phyloP scores from a whole-genome alignment of 1,140 invertebrate species.

The Drosophila lacteicornis region DNA sequence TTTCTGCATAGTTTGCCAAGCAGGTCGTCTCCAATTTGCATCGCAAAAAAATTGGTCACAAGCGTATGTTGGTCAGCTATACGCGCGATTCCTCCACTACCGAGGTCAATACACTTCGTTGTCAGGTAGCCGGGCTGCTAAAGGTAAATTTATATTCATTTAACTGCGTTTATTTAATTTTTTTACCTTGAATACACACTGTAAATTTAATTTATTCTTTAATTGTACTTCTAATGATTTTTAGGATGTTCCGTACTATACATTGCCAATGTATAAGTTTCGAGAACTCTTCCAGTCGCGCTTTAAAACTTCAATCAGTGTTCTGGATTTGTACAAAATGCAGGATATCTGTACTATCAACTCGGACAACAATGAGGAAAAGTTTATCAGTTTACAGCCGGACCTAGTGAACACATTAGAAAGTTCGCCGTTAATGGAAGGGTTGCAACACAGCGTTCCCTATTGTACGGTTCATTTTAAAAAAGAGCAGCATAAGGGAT shows the following conservation, averaged over 20 bases:
- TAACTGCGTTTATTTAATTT: neutral
- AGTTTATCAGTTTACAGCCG: slow-evolving; percentile 89
- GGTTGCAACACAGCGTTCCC: slow-evolving; percentile 86
- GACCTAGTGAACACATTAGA: slow-evolving; percentile 85
- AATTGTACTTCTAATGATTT: neutral
- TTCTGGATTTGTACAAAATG: slow-evolving; percentile 93
- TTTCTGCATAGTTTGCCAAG: slow-evolving; percentile 86
- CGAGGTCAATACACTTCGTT: slow-evolving; percentile 88
- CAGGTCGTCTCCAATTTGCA: slow-evolving; percentile 94
- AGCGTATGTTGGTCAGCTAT: slow-evolving; percentile 92
- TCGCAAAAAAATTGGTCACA: slow-evolving; percentile 92
- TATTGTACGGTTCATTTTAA: slow-evolving; percentile 88
- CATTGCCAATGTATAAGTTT: slow-evolving; percentile 93
- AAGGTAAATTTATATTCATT: slow-evolving; percentile 82
- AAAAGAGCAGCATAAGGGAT: slow-evolving; percentile 87
- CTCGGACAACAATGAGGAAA: slow-evolving; percentile 88
- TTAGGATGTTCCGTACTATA: slow-evolving; percentile 90
- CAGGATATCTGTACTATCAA: slow-evolving; percentile 91
- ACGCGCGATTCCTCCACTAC: slow-evolving; percentile 87
- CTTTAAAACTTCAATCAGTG: slow-evolving; percentile 91
- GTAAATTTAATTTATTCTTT: neutral
- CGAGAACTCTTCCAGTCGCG: slow-evolving; percentile 93
- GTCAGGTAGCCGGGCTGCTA: slow-evolving; percentile 88
- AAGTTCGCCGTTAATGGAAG: slow-evolving; percentile 78
- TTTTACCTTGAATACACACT: neutral